phyloP scores from a whole-genome alignment of 2,113 vertebrate species.

The Rhinichthys klamathensis region DNA sequence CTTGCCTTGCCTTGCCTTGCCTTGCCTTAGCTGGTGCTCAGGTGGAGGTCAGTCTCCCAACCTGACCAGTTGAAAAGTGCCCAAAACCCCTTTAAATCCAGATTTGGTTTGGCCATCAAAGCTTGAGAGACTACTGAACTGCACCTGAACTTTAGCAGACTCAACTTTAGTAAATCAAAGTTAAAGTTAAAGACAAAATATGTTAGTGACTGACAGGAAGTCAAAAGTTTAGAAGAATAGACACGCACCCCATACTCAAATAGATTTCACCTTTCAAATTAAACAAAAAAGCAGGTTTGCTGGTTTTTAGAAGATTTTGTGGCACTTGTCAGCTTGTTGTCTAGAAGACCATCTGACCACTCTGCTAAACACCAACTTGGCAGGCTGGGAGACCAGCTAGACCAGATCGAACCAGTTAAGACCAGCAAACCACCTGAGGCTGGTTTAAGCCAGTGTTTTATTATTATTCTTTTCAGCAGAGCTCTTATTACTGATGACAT shows the following conservation, averaged over 20 bases:
- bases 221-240: background rate
- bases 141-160: background rate
- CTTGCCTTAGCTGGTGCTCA: background rate
- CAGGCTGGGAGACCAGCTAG: background rate
- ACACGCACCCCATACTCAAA: background rate
- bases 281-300: background rate
- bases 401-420: background rate
- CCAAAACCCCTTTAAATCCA: background rate
- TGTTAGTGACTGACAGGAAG: too few species aligned
- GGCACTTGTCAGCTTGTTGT: background rate
- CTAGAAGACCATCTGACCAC: background rate
- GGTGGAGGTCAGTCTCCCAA: background rate
- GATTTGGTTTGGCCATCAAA: background rate
- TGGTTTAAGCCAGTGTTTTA: background rate
- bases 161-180: background rate
- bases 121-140: background rate
- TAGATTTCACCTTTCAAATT: background rate
- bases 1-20: too few species aligned
- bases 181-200: background rate
- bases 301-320: background rate
- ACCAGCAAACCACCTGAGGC: background rate
- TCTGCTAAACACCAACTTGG: background rate
- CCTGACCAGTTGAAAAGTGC: background rate
- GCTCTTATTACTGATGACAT: background rate
- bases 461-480: background rate